phyloP scores from a whole-genome alignment of 2,888 invertebrate species.

The Sphaerophoria taeniata region DNA sequence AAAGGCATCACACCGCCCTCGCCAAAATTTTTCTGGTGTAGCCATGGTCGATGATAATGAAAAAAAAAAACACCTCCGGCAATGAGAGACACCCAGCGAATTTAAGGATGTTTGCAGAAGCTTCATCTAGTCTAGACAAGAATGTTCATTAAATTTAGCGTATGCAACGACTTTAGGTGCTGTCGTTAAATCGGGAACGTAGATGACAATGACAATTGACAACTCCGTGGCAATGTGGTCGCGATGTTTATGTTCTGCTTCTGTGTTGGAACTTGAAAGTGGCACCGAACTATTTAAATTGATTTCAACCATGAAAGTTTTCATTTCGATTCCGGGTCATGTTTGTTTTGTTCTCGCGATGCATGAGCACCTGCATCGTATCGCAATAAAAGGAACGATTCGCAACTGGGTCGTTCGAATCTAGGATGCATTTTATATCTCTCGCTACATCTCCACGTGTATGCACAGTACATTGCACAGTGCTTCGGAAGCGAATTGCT shows the following conservation, averaged over 20 bases:
- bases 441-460: no score
- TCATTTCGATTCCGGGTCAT: slow-evolving; percentile 63
- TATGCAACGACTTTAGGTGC: neutral
- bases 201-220: slow-evolving; percentile 12
- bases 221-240: neutral
- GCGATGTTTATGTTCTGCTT: neutral
- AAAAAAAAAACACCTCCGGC: no score
- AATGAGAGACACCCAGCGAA: no score
- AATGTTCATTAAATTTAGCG: no score
- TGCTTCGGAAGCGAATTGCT: no score
- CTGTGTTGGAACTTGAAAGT: neutral
- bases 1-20: neutral
- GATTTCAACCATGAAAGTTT: slow-evolving; percentile 43
- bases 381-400: neutral
- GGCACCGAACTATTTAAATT: slow-evolving; percentile 44
- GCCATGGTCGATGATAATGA: no score
- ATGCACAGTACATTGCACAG: no score
- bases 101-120: no score
- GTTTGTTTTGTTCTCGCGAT: slow-evolving; percentile 57
- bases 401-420: slow-evolving; percentile 38
- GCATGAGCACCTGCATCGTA: neutral
- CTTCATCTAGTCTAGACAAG: no score
- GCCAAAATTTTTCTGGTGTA: slow-evolving; percentile 32
- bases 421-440: slow-evolving; percentile 35
- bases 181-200: neutral